Conservation (phyloP, 2,797 vertebrate genomes). For the Sciaenops ocellatus region DNA sequence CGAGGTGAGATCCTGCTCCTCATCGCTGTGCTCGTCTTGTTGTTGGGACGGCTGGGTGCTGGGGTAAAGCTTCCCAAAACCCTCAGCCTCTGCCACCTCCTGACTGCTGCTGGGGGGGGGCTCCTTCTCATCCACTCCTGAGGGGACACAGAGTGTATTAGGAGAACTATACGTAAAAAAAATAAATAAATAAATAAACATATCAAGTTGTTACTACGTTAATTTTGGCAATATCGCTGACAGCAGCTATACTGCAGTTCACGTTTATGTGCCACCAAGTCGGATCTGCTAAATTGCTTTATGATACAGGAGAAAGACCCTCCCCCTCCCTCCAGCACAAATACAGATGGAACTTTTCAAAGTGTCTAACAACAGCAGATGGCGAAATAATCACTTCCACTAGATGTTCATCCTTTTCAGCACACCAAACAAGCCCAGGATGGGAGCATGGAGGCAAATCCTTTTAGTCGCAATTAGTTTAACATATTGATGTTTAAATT, state of each 20-base stretch:
- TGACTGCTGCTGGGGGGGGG: neutral
- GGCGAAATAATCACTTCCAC: slow-evolving; percentile 65
- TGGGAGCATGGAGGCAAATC: slow-evolving; percentile 39
- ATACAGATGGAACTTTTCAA: slow-evolving; percentile 60
- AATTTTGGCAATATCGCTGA: neutral
- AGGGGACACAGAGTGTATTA: slow-evolving; percentile 16
- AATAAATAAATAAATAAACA: neutral
- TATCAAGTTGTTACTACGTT: neutral
- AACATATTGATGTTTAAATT: slow-evolving; percentile 36
- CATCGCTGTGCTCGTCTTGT: slow-evolving; percentile 85
- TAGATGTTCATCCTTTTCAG: slow-evolving; percentile 49
- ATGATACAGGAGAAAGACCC: slow-evolving; percentile 7
- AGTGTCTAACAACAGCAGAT: slow-evolving; percentile 52
- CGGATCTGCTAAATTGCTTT: slow-evolving; percentile 6
- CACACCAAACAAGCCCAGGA: slow-evolving; percentile 48
- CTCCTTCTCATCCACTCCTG: slow-evolving; percentile 61
- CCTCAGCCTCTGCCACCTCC: slow-evolving; percentile 73
- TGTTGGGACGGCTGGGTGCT: slow-evolving; percentile 78
- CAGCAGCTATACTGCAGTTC: neutral
- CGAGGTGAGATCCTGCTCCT: slow-evolving; percentile 89
- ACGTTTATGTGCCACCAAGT: neutral
- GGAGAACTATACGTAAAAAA: neutral
- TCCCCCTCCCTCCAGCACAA: slow-evolving; percentile 31
- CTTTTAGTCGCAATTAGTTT: slow-evolving; percentile 44
- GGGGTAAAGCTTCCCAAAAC: slow-evolving; percentile 97